Evolutionary conservation across 1,140 invertebrate species (phyloP).

Genomic region (Leptestheria dahalacensis): DNA sequence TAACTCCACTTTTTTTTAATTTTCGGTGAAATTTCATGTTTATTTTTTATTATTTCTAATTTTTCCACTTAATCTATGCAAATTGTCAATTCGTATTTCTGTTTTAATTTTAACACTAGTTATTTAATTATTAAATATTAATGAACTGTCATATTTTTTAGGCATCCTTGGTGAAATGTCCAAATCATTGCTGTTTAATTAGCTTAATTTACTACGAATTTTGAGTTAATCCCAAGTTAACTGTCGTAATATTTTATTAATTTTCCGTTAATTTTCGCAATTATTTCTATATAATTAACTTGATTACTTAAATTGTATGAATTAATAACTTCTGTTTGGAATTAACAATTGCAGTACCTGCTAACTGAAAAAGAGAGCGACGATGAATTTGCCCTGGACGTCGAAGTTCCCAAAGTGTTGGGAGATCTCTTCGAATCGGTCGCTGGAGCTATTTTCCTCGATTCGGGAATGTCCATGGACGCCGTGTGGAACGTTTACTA

Average conservation of each 20-base stretch:
- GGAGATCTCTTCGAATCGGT: conserved; percentile 98
- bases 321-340: conserved; percentile 18
- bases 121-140: no score
- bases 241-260: no score
- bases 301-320: neutral
- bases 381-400: conserved; percentile 28
- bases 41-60: conserved; percentile 9
- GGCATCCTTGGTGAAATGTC: no score
- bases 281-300: neutral
- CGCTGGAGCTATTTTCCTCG: conserved; percentile 92
- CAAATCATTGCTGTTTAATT: no score
- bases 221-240: no score
- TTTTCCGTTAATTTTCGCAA: no score
- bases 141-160: no score
- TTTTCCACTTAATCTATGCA: no score
- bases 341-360: conserved; percentile 58
- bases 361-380: conserved; percentile 62
- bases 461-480: conserved; percentile 85
- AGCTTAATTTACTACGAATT: no score
- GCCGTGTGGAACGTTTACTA: conserved; percentile 93
- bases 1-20: neutral
- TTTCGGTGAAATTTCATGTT: neutral
- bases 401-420: conserved; percentile 98
- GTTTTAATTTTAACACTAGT: no score
- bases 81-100: no score